A percentile compares a stretch with the other conserved stretches of the same genome.
phyloP scores from a whole-genome alignment of 2,797 vertebrate species.

The Pelobates cultripes region DNA sequence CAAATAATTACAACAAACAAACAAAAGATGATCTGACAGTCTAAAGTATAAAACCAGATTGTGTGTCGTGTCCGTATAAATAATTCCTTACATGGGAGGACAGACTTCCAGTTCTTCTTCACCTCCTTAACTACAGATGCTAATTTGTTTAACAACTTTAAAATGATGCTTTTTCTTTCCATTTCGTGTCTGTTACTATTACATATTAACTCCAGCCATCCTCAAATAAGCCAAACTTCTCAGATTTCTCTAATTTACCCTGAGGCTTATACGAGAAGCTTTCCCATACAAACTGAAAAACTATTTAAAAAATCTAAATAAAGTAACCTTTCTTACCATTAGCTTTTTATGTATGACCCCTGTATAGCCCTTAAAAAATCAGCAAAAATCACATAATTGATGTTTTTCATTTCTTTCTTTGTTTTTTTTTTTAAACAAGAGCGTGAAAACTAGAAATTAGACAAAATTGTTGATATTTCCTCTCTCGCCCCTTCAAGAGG shows the following conservation, averaged over 20 bases:
- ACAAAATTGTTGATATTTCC: constrained; percentile 34
- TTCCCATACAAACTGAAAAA: constrained; percentile 33
- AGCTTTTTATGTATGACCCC: not conserved
- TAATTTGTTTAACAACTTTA: too few relatives aligned
- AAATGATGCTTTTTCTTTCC: too few relatives aligned
- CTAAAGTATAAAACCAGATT: too few relatives aligned
- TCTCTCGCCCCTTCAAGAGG: constrained; percentile 3
- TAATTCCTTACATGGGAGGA: too few relatives aligned
- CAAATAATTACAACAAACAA: too few relatives aligned
- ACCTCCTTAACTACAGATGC: too few relatives aligned
- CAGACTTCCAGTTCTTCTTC: too few relatives aligned
- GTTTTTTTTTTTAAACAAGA: constrained; percentile 22
- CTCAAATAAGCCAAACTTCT: not conserved
- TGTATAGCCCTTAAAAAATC: constrained; percentile 33
- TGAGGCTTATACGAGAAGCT: constrained; percentile 31
- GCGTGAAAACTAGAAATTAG: constrained; percentile 27
- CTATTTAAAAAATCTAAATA: constrained; percentile 5
- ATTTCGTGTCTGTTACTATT: not conserved
- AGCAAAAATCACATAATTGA: constrained; percentile 23
- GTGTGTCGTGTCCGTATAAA: too few relatives aligned
- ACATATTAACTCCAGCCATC: not conserved
- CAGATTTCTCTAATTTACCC: constrained; percentile 38
- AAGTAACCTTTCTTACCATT: not conserved
- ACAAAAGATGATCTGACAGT: too few relatives aligned
- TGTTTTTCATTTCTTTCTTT: constrained; percentile 30